Evolutionary conservation across 2,888 invertebrate genomes (phyloP).

Genomic region (Notodonta ziczac): DNA sequence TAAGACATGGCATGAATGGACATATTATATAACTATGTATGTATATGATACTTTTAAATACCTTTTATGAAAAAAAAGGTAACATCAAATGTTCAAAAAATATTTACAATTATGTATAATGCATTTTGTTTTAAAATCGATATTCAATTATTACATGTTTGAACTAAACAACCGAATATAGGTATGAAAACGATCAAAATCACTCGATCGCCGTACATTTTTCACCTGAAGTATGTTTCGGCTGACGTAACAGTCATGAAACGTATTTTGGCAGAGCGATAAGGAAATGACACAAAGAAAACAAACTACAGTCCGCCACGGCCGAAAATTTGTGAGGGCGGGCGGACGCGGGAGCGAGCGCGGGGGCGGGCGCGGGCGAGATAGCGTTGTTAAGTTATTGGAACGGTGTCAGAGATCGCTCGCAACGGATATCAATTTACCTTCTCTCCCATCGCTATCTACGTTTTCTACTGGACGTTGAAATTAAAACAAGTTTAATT

Average conservation of each 20-base stretch:
- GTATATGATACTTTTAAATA: too few species aligned
- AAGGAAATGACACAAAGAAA: constrained; percentile 85
- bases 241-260: constrained; percentile 81
- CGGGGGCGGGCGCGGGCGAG: constrained; percentile 41
- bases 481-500: constrained; percentile 1
- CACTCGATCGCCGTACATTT: constrained; percentile 55
- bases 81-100: too few species aligned
- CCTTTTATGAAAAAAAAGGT: too few species aligned
- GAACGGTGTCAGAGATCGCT: constrained; percentile 77
- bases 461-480: constrained; percentile 18
- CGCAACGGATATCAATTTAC: constrained; percentile 67
- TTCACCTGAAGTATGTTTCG: constrained; percentile 80
- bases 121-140: too few species aligned
- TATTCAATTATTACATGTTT: too few species aligned
- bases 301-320: constrained; percentile 79
- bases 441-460: constrained; percentile 46
- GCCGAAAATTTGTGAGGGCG: constrained; percentile 76
- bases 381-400: constrained; percentile 72
- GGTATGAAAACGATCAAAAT: constrained; percentile 60
- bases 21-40: too few species aligned
- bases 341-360: constrained; percentile 40
- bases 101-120: too few species aligned
- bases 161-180: background rate
- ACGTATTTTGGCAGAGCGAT: constrained; percentile 84
- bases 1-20: too few species aligned